Base-by-base conservation (phyloP, 2,797 vertebrate species). In the Labeo calbasu region DNA sequence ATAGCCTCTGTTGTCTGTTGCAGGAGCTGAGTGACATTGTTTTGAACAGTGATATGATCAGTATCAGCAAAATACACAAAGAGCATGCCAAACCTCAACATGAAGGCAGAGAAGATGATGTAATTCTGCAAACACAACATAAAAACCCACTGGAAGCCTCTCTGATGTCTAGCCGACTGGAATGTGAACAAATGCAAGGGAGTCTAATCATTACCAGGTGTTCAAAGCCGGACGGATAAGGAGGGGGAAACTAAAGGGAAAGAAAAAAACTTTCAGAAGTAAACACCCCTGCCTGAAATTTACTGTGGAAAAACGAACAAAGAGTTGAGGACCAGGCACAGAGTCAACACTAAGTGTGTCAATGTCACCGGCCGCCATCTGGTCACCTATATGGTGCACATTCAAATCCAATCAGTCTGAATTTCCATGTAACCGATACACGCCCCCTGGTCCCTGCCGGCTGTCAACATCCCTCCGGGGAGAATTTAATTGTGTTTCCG, bases 151-250 rank as follows among this genome's bases (percentile, higher is more conserved):
- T 85, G 89, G 85, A 89, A 88, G 86, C 86, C 73, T 40, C 82
- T 92, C 91, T 88, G 88, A 92, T 89, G 87, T 92, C 87, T 79
- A 90, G 90, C 90, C 91, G 90, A 87, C 88, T 92, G 89, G 90
- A 93, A 92, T 87, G 91, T 89, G 65, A 71, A 75, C 83, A 72
- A 71, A 71, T 78, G 83, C 68, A 63, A 51, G 53, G 48, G 12
- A 79, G 92, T 88, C 88, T 88, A 95, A 95, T 93, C 92, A 95
- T 92, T 95, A 87, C 95, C 94, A 95, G 94, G 94, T 95, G 95
- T 92, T 91, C 92, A 92, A 89, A 91, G 90, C 87, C 90, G 86
- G 87, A 89, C 81, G 36, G 73, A 87, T 88, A 89, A 87, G 84
- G 84, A 88, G 88, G 88, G 83, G 85, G 85, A 89, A 59, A 28